These are phyloP conservation scores for Uropsilus gracilis DNA, from an alignment of 2,113 vertebrate genomes.

Conservation along the genomic window DNA sequence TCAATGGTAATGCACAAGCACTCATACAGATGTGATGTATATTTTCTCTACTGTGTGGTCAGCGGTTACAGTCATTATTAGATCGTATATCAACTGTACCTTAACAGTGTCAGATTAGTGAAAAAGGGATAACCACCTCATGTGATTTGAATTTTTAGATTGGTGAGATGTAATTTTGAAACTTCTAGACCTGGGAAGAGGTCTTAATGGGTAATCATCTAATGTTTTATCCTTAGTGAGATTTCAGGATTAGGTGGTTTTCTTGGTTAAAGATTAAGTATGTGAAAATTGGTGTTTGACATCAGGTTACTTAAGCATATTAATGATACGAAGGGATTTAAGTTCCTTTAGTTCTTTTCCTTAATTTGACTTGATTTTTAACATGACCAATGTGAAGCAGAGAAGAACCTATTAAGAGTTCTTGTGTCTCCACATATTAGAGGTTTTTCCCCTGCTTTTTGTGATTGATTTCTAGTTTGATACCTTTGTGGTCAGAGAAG, in stretches of 20 bases:
- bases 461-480: too few relatives aligned
- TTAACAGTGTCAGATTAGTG: not conserved
- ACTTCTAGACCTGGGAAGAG: not conserved
- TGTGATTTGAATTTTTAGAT: conserved; percentile 23
- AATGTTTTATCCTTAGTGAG: conserved; percentile 18
- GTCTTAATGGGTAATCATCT: not conserved
- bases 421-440: not conserved
- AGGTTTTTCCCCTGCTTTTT: too few relatives aligned
- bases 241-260: not conserved
- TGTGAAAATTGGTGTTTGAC: not conserved
- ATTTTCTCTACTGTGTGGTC: not conserved
- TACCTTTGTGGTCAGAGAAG: too few relatives aligned
- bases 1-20: not conserved
- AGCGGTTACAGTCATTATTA: not conserved
- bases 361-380: not conserved
- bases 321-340: not conserved
- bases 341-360: not conserved
- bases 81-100: not conserved
- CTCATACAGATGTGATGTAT: not conserved
- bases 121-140: not conserved
- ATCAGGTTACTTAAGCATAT: not conserved
- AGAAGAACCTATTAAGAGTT: too few relatives aligned
- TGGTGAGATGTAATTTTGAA: not conserved
- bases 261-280: not conserved
- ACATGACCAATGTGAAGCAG: not conserved